A percentile compares a stretch with the other conserved stretches of the same genome.
Evolutionary conservation across 37 sponge, comb jelly and placozoan species (phyloP).

Genomic region (Spongia lamella): DNA sequence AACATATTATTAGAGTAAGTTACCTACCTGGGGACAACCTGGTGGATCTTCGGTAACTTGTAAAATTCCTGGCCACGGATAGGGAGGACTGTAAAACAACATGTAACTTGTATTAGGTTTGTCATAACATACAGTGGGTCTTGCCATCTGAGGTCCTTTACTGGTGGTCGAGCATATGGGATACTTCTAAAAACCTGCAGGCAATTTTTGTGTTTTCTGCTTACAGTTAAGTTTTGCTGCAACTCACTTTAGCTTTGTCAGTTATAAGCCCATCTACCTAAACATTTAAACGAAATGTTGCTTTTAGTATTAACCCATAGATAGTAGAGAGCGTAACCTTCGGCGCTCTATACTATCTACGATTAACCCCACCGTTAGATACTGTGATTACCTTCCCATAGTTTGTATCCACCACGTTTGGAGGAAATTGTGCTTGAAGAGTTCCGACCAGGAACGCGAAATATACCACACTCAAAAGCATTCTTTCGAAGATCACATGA

Average conservation of each 20-base stretch:
- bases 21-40: conserved; percentile 49
- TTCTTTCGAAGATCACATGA: too few species aligned
- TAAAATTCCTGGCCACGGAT: conserved; percentile 41
- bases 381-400: not conserved
- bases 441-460: too few species aligned
- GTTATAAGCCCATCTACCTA: conserved; percentile 15
- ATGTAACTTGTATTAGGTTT: too few species aligned
- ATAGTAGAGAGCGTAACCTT: not conserved
- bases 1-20: too few species aligned
- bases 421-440: not conserved
- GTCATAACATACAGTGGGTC: conserved; percentile 48
- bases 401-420: conserved; percentile 17
- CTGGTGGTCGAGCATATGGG: conserved; percentile 73
- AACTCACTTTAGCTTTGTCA: conserved; percentile 10
- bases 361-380: not conserved
- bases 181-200: conserved; percentile 71
- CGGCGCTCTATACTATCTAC: not conserved
- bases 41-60: conserved; percentile 31
- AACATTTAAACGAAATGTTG: not conserved
- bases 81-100: conserved; percentile 14
- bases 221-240: too few species aligned
- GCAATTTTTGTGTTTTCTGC: too few species aligned
- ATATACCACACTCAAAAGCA: too few species aligned
- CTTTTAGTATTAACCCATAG: not conserved
- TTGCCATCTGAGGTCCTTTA: conserved; percentile 57